Evolutionary conservation across 2,113 vertebrate species (phyloP).

Genomic region (Stercorarius parasiticus): DNA sequence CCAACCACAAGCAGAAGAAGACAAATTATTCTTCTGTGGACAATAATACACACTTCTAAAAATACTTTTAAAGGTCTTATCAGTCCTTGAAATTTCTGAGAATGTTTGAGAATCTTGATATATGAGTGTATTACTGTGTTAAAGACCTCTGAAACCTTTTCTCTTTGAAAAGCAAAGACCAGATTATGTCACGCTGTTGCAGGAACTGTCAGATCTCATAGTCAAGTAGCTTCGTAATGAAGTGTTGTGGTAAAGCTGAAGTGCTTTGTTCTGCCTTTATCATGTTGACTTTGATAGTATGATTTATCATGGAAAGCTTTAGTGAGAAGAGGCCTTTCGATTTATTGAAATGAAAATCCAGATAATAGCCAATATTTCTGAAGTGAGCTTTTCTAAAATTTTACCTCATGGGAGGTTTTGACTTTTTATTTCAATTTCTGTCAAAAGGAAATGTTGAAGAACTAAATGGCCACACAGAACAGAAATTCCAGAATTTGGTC

Average conservation of each 20-base stretch:
- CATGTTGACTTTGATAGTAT: neutral
- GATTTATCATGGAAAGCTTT: neutral
- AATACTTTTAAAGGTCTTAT: conserved; percentile 18
- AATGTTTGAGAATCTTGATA: neutral
- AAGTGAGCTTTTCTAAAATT: neutral
- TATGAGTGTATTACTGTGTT: neutral
- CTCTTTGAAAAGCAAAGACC: neutral
- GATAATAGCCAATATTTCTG: neutral
- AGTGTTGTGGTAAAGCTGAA: neutral
- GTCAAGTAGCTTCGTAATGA: neutral
- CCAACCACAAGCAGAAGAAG: neutral
- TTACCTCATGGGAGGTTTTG: neutral
- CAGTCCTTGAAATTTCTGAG: conserved; percentile 37
- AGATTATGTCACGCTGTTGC: neutral
- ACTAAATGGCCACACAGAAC: neutral
- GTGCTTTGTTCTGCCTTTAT: neutral
- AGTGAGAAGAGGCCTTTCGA: neutral
- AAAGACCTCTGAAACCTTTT: neutral
- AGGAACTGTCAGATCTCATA: neutral
- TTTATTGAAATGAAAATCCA: neutral
- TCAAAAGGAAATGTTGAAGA: neutral
- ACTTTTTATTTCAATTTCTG: neutral
- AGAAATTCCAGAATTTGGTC: neutral
- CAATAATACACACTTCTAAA: conserved; percentile 27
- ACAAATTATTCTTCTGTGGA: neutral